Conservation (phyloP, 2,888 invertebrate genomes). For the Ornithoptera alexandrae region DNA sequence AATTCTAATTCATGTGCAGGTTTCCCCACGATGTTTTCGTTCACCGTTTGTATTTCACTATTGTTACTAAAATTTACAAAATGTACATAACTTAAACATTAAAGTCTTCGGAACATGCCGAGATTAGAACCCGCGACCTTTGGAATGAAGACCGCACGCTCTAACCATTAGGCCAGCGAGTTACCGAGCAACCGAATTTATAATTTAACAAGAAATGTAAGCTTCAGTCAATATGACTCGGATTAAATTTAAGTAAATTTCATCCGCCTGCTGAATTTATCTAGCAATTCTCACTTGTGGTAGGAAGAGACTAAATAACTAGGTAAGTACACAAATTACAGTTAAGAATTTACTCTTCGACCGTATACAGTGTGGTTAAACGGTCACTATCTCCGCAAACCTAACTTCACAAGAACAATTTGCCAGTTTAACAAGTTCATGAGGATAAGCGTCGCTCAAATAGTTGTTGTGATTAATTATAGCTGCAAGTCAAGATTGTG, state of each 20-base stretch:
- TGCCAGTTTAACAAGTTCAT: constrained; percentile 57
- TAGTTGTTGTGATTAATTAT: constrained; percentile 55
- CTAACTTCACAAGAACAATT: constrained; percentile 55
- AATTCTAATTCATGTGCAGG: no score
- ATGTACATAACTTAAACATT: no score
- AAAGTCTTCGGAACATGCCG: no score
- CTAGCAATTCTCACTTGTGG: constrained; percentile 28
- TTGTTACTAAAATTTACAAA: no score
- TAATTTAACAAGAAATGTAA: constrained; percentile 10
- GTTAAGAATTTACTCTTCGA: constrained; percentile 39
- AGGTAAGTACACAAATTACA: constrained; percentile 34
- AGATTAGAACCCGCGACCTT: no score
- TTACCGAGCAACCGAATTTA: background rate
- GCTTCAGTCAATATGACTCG: constrained; percentile 7
- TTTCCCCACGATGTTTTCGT: no score
- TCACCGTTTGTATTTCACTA: no score
- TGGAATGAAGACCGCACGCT: no score
- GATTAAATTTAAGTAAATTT: constrained; percentile 24
- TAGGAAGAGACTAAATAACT: constrained; percentile 28
- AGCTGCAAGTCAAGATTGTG: constrained; percentile 36
- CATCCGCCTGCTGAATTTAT: constrained; percentile 28
- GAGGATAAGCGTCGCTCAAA: constrained; percentile 51
- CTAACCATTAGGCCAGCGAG: background rate
- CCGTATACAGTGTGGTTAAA: constrained; percentile 44
- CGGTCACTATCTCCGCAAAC: constrained; percentile 44